Conservation (phyloP, 2,888 invertebrate species). For the Pollenia angustigena region DNA sequence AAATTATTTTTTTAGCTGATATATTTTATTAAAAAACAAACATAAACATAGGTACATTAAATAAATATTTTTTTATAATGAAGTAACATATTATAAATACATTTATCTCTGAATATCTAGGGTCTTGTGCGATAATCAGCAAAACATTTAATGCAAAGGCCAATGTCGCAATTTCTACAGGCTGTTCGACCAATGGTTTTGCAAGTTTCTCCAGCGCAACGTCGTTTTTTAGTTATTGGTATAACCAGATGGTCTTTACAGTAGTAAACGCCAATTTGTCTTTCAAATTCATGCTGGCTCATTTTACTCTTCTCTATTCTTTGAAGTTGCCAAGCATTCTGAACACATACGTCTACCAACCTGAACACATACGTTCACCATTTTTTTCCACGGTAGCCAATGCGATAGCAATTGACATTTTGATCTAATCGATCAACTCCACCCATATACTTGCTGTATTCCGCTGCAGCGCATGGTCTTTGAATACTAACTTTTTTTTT, state of each 20-base stretch:
- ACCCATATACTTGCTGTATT: too few relatives aligned
- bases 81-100: too few relatives aligned
- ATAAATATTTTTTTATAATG: too few relatives aligned
- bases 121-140: not conserved
- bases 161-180: not conserved
- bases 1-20: not conserved
- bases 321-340: too few relatives aligned
- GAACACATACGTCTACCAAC: not conserved
- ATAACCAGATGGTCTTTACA: not conserved
- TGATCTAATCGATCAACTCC: slow-evolving; percentile 16
- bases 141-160: slow-evolving; percentile 6
- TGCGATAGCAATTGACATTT: slow-evolving; percentile 24
- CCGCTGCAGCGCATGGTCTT: too few relatives aligned
- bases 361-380: slow-evolving; percentile 17
- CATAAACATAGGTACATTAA: too few relatives aligned
- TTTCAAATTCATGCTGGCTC: not conserved
- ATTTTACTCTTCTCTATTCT: not conserved
- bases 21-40: not conserved
- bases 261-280: not conserved
- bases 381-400: slow-evolving; percentile 14
- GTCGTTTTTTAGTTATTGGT: too few relatives aligned
- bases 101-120: too few relatives aligned
- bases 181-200: slow-evolving; percentile 15
- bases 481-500: too few relatives aligned
- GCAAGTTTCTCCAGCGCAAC: too few relatives aligned